Conservation (phyloP, 1,140 invertebrate species). For the Pygmarrhopalites habei region DNA sequence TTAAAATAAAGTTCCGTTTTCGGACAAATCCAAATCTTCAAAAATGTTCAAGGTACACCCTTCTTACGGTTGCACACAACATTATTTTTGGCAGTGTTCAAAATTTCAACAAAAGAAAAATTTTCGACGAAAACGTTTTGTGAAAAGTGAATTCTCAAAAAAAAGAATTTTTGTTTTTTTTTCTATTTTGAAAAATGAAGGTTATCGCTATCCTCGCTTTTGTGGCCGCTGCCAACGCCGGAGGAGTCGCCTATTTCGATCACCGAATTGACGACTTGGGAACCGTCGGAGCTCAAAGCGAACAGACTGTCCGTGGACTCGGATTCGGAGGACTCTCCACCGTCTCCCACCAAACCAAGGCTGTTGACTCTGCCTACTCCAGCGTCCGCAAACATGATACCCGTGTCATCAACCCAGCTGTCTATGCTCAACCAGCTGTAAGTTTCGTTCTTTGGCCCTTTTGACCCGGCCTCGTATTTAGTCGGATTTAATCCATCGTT, state of each 20-base stretch:
- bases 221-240: constrained; percentile 7
- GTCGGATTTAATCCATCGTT: too few relatives aligned
- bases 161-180: neutral
- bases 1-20: neutral
- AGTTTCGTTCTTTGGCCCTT: too few relatives aligned
- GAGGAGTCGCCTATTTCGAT: constrained; percentile 3
- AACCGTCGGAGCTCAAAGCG: constrained; percentile 13
- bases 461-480: neutral
- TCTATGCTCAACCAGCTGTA: constrained; percentile 35
- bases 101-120: too few relatives aligned
- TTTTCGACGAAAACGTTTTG: too few relatives aligned
- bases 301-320: constrained; percentile 15
- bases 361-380: constrained; percentile 60
- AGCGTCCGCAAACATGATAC: constrained; percentile 57
- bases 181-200: constrained; percentile 1
- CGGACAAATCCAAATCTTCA: neutral
- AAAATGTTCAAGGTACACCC: constrained; percentile 13
- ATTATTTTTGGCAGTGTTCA: too few relatives aligned
- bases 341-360: constrained; percentile 12
- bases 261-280: too few relatives aligned
- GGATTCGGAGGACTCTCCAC: constrained; percentile 11
- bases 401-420: constrained; percentile 56
- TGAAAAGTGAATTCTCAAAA: too few relatives aligned
- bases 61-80: neutral
- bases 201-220: constrained; percentile 11